Evolutionary conservation across 2,797 vertebrate species (phyloP).

Genomic region (Megaceryle alcyon): DNA sequence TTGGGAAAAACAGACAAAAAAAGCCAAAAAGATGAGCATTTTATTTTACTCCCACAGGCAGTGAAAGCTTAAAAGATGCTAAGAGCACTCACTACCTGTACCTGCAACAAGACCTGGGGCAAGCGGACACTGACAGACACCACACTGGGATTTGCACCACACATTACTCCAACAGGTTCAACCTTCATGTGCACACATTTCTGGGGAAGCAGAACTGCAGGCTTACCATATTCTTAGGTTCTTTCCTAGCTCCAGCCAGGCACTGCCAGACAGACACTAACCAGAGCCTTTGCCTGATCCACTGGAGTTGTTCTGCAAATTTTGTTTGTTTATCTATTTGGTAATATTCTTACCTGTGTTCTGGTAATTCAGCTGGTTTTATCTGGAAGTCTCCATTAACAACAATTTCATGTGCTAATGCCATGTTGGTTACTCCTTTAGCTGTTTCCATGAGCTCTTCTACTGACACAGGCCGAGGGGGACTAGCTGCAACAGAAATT

Average conservation of each 20-base stretch:
- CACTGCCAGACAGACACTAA: neutral
- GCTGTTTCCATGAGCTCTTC: slow-evolving; percentile 93
- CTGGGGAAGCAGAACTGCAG: neutral
- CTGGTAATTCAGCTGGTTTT: slow-evolving; percentile 86
- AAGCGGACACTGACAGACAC: neutral
- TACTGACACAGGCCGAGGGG: slow-evolving; percentile 85
- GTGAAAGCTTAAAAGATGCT: neutral
- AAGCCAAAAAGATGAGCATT: no score
- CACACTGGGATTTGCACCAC: neutral
- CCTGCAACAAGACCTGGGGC: neutral
- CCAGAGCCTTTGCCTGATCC: neutral
- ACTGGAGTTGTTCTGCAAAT: neutral
- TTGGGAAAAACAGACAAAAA: no score
- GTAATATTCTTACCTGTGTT: slow-evolving; percentile 86
- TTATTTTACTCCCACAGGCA: neutral
- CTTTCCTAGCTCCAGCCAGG: neutral
- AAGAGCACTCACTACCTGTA: neutral
- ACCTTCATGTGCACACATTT: neutral
- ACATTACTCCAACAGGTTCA: neutral
- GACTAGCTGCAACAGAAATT: slow-evolving; percentile 83
- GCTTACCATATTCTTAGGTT: neutral
- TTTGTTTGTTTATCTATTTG: neutral
- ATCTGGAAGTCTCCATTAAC: slow-evolving; percentile 90
- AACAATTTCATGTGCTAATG: slow-evolving; percentile 93
- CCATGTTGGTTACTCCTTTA: slow-evolving; percentile 95